Conservation (phyloP, 1,140 invertebrate genomes). For the Ceratosolen fusciceps region DNA sequence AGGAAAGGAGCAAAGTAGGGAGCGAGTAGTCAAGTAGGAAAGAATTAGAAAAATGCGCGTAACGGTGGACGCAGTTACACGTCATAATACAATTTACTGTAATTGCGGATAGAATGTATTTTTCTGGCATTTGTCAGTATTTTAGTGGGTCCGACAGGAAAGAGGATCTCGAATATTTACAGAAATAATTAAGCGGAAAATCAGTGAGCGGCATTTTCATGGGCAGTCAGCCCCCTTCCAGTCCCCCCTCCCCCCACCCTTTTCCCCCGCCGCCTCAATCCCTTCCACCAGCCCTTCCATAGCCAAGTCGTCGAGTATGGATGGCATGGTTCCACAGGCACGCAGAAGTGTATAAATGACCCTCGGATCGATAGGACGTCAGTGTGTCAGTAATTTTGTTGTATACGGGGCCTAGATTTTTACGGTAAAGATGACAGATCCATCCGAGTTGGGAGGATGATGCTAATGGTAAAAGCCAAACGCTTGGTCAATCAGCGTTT, state of each 20-base stretch:
- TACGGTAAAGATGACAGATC: too few species aligned
- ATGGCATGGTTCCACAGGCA: too few species aligned
- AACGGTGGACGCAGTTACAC: neutral
- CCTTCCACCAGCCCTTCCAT: neutral
- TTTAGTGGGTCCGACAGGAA: neutral
- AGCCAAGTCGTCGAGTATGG: too few species aligned
- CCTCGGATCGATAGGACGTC: too few species aligned
- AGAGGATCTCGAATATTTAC: neutral
- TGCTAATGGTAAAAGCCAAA: neutral
- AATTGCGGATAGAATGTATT: neutral
- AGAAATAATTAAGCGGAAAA: neutral
- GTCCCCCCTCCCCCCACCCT: too few species aligned
- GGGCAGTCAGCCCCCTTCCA: too few species aligned
- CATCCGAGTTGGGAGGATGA: neutral
- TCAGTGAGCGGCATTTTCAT: neutral
- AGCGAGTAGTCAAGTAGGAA: neutral
- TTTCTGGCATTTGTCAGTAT: neutral
- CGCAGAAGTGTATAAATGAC: too few species aligned
- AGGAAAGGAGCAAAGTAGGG: too few species aligned
- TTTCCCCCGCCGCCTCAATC: too few species aligned
- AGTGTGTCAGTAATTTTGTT: neutral
- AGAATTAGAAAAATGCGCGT: neutral
- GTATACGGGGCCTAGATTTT: too few species aligned
- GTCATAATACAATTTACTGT: neutral
- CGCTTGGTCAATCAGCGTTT: slow-evolving; percentile 3